Evolutionary conservation across 2,888 invertebrate genomes (phyloP).

Genomic region (Sthenelais limicola): DNA sequence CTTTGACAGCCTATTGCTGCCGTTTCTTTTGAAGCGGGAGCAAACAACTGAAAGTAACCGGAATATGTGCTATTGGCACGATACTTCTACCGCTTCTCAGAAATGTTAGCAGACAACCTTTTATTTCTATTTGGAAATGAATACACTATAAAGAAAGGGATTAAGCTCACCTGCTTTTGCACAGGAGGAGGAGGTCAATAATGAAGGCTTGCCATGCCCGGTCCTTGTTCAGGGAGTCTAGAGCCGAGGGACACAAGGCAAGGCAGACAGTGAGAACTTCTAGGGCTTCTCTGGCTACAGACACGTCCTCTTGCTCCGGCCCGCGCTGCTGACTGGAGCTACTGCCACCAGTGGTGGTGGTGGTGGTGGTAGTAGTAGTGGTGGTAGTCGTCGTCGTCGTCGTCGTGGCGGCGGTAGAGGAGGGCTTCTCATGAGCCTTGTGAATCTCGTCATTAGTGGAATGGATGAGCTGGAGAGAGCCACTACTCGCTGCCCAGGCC

Average conservation of each 20-base stretch:
- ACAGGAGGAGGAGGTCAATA: constrained; percentile 88
- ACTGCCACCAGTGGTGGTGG: background rate
- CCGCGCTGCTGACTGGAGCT: constrained; percentile 41
- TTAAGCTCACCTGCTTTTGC: constrained; percentile 75
- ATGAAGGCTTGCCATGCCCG: constrained; percentile 90
- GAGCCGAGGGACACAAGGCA: constrained; percentile 88
- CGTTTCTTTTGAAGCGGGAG: too few relatives aligned
- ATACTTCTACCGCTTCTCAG: too few relatives aligned
- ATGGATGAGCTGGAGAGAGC: constrained; percentile 78
- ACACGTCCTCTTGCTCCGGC: constrained; percentile 70
- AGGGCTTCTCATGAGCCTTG: constrained; percentile 74
- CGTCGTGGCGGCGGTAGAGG: background rate
- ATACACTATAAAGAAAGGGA: too few relatives aligned
- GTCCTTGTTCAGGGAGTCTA: constrained; percentile 86
- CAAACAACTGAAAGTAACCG: too few relatives aligned
- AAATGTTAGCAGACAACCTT: too few relatives aligned
- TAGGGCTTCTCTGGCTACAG: constrained; percentile 91
- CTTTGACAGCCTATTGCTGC: too few relatives aligned
- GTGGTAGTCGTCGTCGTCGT: background rate
- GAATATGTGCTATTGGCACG: too few relatives aligned
- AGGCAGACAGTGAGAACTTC: constrained; percentile 92
- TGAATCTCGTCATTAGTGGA: constrained; percentile 79
- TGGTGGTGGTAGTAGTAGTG: background rate
- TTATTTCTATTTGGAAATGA: too few relatives aligned
- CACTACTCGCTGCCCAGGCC: constrained; percentile 85